A percentile compares a stretch with the other conserved stretches of the same genome.
Conservation (phyloP, 2,888 invertebrate genomes). For the Hirudinaria manillensis region DNA sequence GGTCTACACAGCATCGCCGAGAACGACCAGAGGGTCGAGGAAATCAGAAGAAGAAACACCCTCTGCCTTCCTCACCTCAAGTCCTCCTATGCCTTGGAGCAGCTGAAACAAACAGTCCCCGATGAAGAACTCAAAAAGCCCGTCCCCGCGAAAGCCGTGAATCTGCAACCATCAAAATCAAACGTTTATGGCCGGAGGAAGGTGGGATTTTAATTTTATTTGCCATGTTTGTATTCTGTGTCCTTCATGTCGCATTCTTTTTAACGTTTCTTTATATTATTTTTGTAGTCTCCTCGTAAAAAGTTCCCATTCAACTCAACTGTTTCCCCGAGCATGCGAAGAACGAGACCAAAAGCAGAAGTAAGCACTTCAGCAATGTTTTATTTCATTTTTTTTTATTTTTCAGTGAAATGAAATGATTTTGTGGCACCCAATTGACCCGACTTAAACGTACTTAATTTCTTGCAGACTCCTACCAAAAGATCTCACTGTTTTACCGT, state of each 20-base stretch:
- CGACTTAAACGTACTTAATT: no score
- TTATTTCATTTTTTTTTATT: no score
- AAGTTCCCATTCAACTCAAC: background rate
- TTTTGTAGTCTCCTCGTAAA: conserved; percentile 9
- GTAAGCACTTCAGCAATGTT: no score
- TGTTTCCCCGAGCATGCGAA: background rate
- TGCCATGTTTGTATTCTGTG: no score
- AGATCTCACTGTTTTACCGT: no score
- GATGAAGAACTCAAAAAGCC: conserved; percentile 14
- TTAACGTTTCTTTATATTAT: background rate
- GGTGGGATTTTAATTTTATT: no score
- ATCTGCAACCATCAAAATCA: background rate
- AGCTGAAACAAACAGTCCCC: conserved; percentile 35
- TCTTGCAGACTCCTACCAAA: no score
- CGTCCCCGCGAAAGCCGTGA: background rate
- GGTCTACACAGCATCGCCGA: conserved; percentile 41
- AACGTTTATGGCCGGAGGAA: background rate
- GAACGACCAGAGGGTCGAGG: conserved; percentile 44
- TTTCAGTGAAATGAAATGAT: no score
- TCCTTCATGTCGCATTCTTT: background rate
- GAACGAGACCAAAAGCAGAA: no score
- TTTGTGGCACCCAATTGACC: no score
- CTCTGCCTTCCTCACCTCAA: conserved; percentile 53
- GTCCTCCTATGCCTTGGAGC: conserved; percentile 53
- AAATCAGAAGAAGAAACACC: conserved; percentile 53